phyloP scores from a whole-genome alignment of 1,140 invertebrate species.

The Cydia pomonella region DNA sequence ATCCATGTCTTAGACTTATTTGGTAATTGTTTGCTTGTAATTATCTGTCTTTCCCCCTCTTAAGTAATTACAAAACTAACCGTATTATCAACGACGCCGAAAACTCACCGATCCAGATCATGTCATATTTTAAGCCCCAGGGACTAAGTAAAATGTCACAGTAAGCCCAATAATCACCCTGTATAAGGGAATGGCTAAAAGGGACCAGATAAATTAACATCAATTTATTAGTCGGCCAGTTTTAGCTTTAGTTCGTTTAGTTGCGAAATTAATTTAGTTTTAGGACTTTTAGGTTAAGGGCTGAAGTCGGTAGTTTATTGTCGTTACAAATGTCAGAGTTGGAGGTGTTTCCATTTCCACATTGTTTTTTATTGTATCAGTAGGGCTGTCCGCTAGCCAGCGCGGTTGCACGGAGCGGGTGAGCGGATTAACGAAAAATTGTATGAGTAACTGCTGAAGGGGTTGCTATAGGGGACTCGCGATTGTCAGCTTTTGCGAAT shows the following conservation, averaged over 20 bases:
- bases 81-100: background rate
- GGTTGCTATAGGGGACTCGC: too few species aligned
- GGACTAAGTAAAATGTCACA: slow-evolving; percentile 10
- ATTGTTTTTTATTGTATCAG: too few species aligned
- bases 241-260: slow-evolving; percentile 5
- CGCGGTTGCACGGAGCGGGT: too few species aligned
- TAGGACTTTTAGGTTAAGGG: background rate
- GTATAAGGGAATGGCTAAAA: slow-evolving; percentile 4
- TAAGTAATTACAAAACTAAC: background rate
- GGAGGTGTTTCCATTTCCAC: too few species aligned
- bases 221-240: slow-evolving; percentile 9
- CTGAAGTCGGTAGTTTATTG: background rate
- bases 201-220: slow-evolving; percentile 4
- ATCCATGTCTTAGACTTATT: too few species aligned
- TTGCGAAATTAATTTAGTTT: slow-evolving; percentile 5
- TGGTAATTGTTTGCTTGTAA: too few species aligned
- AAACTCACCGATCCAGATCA: background rate
- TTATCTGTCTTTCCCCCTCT: too few species aligned
- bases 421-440: too few species aligned
- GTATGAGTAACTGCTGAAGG: too few species aligned
- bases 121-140: slow-evolving; percentile 7
- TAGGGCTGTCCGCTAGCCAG: too few species aligned
- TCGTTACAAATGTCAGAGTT: background rate
- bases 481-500: too few species aligned
- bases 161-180: slow-evolving; percentile 17